Percentiles rank a stretch among this genome's conserved stretches.
Evolutionary conservation across 2,888 invertebrate species (phyloP).

Genomic region (Chaetoderma sp.): DNA sequence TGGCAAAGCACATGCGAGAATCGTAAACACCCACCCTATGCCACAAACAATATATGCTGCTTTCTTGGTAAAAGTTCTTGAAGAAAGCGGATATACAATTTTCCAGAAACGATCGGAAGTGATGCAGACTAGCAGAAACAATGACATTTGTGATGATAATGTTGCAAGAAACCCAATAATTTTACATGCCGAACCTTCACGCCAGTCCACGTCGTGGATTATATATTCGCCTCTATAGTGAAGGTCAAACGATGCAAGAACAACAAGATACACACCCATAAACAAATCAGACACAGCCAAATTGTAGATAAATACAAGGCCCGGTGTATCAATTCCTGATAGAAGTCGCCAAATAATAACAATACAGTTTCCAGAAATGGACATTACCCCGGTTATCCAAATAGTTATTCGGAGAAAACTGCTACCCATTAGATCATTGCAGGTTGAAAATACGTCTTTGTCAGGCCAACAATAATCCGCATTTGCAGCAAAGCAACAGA

Average conservation of each 20-base stretch:
- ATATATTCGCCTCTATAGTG: conserved; percentile 74
- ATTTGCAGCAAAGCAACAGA: conserved; percentile 4
- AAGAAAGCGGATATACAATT: conserved; percentile 40
- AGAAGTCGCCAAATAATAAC: conserved; percentile 49
- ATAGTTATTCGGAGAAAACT: conserved; percentile 70
- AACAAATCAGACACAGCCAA: conserved; percentile 76
- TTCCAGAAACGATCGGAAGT: conserved; percentile 44
- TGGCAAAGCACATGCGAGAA: neutral
- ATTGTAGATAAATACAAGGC: conserved; percentile 75
- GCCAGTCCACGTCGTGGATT: conserved; percentile 74
- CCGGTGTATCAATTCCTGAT: conserved; percentile 42
- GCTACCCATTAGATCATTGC: conserved; percentile 41
- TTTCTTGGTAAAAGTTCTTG: neutral
- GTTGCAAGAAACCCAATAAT: conserved; percentile 72
- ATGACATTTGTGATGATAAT: conserved; percentile 42
- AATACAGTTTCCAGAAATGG: conserved; percentile 74
- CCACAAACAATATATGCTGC: neutral
- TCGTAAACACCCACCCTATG: neutral
- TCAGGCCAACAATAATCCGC: conserved; percentile 37
- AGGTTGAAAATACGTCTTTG: conserved; percentile 46
- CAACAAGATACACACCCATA: conserved; percentile 76
- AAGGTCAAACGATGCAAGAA: conserved; percentile 74
- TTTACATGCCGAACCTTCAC: conserved; percentile 74
- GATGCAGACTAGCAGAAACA: conserved; percentile 41
- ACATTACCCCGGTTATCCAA: conserved; percentile 76